Percentiles rank a stretch among this genome's conserved stretches.
These are phyloP conservation scores for Tineola bisselliella DNA, from an alignment of 2,888 invertebrate genomes.

Conservation along the genomic window DNA sequence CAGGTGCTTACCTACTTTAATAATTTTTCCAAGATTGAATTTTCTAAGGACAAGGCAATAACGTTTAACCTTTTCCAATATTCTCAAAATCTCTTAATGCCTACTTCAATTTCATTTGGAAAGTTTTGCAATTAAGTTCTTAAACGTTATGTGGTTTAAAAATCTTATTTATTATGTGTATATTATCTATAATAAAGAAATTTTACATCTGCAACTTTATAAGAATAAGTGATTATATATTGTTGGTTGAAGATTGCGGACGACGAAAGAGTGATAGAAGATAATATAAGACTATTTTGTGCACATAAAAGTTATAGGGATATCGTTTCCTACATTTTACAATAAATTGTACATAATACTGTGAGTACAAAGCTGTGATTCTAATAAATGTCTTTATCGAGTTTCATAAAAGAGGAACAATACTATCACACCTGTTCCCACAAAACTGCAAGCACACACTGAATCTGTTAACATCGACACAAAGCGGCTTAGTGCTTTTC, in stretches of 20 bases:
- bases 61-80: constrained; percentile 12
- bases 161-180: too few species aligned
- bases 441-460: not conserved
- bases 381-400: not conserved
- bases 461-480: constrained; percentile 1
- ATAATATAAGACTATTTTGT: too few species aligned
- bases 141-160: not conserved
- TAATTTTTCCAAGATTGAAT: constrained; percentile 14
- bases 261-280: too few species aligned
- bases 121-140: constrained; percentile 5
- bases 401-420: not conserved
- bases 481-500: not conserved
- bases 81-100: constrained; percentile 11
- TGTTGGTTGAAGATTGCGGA: not conserved
- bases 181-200: too few species aligned
- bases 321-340: too few species aligned
- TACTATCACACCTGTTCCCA: not conserved
- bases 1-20: constrained; percentile 13
- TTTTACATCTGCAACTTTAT: too few species aligned
- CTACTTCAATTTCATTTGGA: not conserved
- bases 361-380: not conserved
- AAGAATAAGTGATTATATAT: not conserved
- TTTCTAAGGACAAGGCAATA: constrained; percentile 11
- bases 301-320: too few species aligned
- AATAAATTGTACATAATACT: too few species aligned